These are phyloP conservation scores for Drosophila elegans DNA, from an alignment of 1,140 invertebrate species.

Conservation along the genomic window DNA sequence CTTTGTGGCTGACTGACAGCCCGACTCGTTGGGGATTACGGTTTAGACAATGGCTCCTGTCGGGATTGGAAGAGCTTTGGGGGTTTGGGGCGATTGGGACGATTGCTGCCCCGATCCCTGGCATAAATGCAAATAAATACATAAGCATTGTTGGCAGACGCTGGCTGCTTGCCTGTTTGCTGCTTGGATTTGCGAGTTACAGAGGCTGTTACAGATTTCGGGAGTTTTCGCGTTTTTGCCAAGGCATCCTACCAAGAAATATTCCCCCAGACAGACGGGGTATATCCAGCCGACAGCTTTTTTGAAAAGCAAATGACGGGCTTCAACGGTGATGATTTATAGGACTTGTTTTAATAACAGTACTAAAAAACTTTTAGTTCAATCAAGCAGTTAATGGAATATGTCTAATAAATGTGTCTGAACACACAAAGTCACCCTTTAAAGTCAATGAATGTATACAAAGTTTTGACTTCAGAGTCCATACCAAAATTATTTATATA, in stretches of 20 bases:
- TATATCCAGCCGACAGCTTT: constrained; percentile 1
- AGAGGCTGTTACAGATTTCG: constrained; percentile 23
- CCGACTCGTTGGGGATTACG: constrained; percentile 43
- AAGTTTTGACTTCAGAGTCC: no score
- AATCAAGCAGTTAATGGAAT: no score
- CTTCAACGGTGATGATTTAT: background rate
- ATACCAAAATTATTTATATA: no score
- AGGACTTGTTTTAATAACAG: background rate
- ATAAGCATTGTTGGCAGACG: constrained; percentile 40
- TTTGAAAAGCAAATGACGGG: background rate
- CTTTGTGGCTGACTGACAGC: constrained; percentile 54
- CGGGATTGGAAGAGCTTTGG: constrained; percentile 8
- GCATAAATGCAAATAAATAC: constrained; percentile 74
- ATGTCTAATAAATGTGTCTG: no score
- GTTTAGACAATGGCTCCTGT: constrained; percentile 56
- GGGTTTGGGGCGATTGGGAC: background rate
- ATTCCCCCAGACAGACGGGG: background rate
- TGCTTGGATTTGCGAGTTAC: constrained; percentile 51
- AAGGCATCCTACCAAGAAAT: background rate
- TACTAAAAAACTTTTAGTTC: background rate
- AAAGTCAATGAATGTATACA: no score
- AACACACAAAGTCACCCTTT: no score
- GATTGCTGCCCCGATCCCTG: constrained; percentile 23
- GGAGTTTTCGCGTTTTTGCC: constrained; percentile 15
- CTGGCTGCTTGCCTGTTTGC: constrained; percentile 17